Conservation (phyloP, 1,140 invertebrate species). For the Camponotus pennsylvanicus region DNA sequence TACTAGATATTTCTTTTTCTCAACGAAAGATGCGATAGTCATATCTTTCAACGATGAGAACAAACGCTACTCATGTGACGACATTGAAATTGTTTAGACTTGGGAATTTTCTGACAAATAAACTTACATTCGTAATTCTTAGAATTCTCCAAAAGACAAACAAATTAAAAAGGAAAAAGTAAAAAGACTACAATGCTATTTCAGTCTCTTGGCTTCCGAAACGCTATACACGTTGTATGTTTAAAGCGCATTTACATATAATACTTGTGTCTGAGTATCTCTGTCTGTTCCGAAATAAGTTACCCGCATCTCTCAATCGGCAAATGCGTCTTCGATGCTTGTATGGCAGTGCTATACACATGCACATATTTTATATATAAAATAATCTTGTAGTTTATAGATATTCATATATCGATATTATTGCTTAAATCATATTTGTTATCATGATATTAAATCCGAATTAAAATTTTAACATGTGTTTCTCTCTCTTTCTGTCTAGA, state of each 20-base stretch:
- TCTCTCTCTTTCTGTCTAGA: no score
- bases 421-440: no score
- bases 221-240: not conserved
- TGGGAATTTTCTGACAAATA: not conserved
- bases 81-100: slow-evolving; percentile 9
- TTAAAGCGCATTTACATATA: slow-evolving; percentile 44
- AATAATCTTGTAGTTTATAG: no score
- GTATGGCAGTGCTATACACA: not conserved
- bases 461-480: no score
- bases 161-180: slow-evolving; percentile 6
- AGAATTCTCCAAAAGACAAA: slow-evolving; percentile 29
- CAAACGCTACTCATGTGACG: not conserved
- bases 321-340: not conserved
- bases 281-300: slow-evolving; percentile 46
- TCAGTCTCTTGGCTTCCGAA: slow-evolving; percentile 24
- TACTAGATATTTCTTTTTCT: not conserved
- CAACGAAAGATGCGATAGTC: not conserved
- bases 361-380: no score
- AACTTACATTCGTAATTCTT: not conserved
- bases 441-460: no score
- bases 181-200: slow-evolving; percentile 21
- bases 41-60: not conserved
- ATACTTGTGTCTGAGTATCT: slow-evolving; percentile 33
- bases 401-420: no score
- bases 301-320: slow-evolving; percentile 34